Conservation (phyloP, 2,797 vertebrate genomes). For the Enteromius fasciolatus region DNA sequence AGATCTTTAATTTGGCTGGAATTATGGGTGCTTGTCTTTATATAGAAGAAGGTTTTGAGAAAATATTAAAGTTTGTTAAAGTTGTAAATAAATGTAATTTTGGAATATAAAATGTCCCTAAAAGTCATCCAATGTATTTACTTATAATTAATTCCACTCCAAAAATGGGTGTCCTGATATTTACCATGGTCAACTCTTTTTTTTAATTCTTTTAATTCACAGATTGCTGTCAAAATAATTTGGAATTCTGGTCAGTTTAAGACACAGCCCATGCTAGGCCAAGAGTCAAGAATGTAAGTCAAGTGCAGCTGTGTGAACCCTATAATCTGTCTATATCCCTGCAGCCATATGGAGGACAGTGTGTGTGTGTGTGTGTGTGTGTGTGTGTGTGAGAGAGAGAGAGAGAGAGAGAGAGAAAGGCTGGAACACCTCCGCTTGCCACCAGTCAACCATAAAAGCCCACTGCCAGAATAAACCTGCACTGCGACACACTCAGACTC, state of each 20-base stretch:
- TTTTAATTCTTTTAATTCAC: neutral
- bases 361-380: neutral
- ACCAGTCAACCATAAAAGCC: conserved; percentile 31
- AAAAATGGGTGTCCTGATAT: neutral
- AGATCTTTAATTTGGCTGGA: no score
- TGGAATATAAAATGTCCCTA: no score
- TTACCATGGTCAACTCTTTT: neutral
- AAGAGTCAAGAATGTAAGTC: conserved; percentile 42
- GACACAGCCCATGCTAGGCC: conserved; percentile 9
- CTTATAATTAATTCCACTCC: neutral
- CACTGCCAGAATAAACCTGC: conserved; percentile 41
- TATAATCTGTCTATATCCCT: conserved; percentile 47
- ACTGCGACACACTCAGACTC: conserved; percentile 45
- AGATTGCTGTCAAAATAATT: neutral
- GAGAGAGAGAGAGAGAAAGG: neutral
- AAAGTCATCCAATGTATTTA: no score
- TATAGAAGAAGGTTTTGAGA: no score
- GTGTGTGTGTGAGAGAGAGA: no score
- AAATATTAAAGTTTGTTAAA: no score
- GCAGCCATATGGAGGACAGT: conserved; percentile 42
- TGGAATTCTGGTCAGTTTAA: neutral
- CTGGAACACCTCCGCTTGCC: conserved; percentile 3
- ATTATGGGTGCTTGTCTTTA: no score
- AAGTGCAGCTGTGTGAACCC: conserved; percentile 50
- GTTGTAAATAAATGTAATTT: no score